Base-by-base conservation (phyloP, 2,797 vertebrate species). In the Discoglossus pictus region DNA sequence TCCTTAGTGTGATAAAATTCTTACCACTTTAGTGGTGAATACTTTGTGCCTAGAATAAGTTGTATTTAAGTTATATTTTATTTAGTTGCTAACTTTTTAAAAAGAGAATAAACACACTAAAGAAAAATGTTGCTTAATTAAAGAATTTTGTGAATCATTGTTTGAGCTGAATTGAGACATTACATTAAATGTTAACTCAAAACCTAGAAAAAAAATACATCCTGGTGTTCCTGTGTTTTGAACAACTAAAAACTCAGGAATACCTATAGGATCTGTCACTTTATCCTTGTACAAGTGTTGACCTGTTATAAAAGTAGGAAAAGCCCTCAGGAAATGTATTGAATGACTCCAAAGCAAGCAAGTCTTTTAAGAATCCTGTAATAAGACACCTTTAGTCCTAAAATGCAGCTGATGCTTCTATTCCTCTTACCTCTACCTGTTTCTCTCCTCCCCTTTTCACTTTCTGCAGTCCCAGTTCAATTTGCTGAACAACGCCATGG, bases 401-500 rank as follows among this genome's bases (percentile, higher is more conserved):
- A 77, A 80, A 79, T 66, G 75, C 59, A 78, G 73, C 77, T 68
- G 74, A 83, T 78, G 79, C 79, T 81, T 83, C 82, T 77, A 74
- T 79, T 72, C 70, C 76, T 83, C 86, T 88, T 86, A 92, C 85
- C 88, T 86, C 87, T 85, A 79, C 87, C 83, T 85, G 67, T 73
- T 73, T 89, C 82, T 87, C 87, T 83, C 86, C 72, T 74, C 73
- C 78, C 86, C 77, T 70, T 81, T 82, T 80, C 79, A 83, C 79
- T 78, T 78, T 64, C 75, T 74, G 81, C 92, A 98, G 96, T 93
- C 96, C 92, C 96, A 98, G 93, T 98, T 98, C 91, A 95, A 94
- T 92, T 84, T 98, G 92, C 92, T 98, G 81, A 97, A 91, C 91
- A 95, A 87, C 92, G 94, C 93, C 89, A 99, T 99, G 97, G 97